Base-by-base conservation (phyloP, 2,888 invertebrate species). In the Yponomeuta plumbellus region DNA sequence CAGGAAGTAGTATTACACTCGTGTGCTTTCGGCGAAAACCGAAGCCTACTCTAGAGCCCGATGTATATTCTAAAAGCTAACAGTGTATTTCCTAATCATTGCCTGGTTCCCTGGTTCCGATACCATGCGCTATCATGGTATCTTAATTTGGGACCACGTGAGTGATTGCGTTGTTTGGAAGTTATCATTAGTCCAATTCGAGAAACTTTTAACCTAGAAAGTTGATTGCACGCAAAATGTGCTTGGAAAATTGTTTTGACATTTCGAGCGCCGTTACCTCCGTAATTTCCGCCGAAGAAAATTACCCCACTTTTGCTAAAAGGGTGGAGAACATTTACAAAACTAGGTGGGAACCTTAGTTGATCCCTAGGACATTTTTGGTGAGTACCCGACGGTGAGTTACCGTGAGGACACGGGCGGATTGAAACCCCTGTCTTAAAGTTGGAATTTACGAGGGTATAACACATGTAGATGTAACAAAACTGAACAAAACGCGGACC, bases 391-490 rank as follows among this genome's bases (percentile, higher is more conserved):
- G 59, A 11, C 3, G 11, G 59, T 59, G 11, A 20, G 59, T 59
- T 23, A 59, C 59, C 59, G 22, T 20, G 34, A 6, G 39, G 26
- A 39, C 39, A 20, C 59, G 22, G 59, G 34, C n/a, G 39, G 26
- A 39, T 62, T 26, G 26, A 39, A 34, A 62, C 62, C 62, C 62
- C 62, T 39, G 62, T 62, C 62, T 39, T 62, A 39, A 62, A 39
- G 20, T 39, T 39, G 26, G 62, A 39, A 62, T 62, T 62, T 62
- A 62, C 62, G 62, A 62, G 26, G 62, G 62, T 62, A 59, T 59
- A 22, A 22, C 22, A 59, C 62, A n/a, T 62, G 62, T 62, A 20
- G 34, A 62, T 10, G 62, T 62, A 62, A 62, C 39, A 62, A 39
- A 39, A 39, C 26, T 34, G 26, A 62, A 59, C 59, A 59, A 59